phyloP scores from a whole-genome alignment of 2,113 vertebrate genomes.

The Elaphurus davidianus region DNA sequence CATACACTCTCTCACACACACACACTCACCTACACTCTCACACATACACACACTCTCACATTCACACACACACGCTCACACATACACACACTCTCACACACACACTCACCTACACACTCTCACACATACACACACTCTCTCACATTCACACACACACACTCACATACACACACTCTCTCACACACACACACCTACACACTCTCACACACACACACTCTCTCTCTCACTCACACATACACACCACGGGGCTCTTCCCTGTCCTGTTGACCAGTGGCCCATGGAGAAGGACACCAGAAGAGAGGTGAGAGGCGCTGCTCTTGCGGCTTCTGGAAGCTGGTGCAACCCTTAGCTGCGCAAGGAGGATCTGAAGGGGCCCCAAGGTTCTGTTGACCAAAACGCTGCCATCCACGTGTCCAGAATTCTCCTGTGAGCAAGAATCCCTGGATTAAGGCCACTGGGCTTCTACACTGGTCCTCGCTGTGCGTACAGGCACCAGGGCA shows the following conservation, averaged over 20 bases:
- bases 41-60: no score
- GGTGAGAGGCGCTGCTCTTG: background rate
- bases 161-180: no score
- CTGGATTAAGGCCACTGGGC: background rate
- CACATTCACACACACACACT: no score
- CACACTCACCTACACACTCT: fast-evolving
- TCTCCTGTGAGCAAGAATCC: background rate
- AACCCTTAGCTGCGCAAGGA: background rate
- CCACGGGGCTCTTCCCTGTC: fast-evolving
- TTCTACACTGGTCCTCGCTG: background rate
- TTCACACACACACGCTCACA: no score
- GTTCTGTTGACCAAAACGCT: background rate
- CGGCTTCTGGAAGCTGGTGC: background rate
- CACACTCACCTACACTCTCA: no score
- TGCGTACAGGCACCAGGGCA: no score
- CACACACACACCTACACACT: fast-evolving
- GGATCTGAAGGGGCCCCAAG: background rate
- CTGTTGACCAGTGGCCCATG: background rate
- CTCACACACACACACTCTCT: fast-evolving
- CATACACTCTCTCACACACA: no score
- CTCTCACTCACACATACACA: background rate
- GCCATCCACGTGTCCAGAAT: background rate
- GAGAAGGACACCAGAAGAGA: background rate
- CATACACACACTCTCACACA: no score
- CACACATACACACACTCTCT: background rate